phyloP scores from a whole-genome alignment of 2,113 vertebrate species.

The Athene cunicularia region DNA sequence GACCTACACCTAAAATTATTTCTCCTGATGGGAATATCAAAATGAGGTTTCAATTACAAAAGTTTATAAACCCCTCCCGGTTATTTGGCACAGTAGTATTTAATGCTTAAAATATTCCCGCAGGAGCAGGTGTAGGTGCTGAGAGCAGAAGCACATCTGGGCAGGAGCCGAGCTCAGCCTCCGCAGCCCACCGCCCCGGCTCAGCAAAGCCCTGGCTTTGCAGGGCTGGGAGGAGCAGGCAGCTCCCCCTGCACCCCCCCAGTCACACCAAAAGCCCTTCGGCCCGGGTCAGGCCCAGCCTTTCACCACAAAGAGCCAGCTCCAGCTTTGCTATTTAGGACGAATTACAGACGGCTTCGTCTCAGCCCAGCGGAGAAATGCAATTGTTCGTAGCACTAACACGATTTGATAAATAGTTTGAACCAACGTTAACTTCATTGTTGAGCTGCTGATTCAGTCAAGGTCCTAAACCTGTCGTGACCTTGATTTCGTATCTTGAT shows the following conservation, averaged over 20 bases:
- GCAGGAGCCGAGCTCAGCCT: background rate
- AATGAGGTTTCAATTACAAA: constrained; percentile 56
- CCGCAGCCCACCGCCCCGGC: background rate
- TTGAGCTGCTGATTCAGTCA: constrained; percentile 32
- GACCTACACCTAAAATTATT: constrained; percentile 74
- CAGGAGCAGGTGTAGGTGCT: background rate
- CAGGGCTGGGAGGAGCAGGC: background rate
- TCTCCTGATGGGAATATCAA: constrained; percentile 61
- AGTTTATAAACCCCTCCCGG: background rate
- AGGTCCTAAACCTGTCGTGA: background rate
- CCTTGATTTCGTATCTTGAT: constrained; percentile 7
- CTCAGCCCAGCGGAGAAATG: background rate
- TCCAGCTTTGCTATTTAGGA: background rate
- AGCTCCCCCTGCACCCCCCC: background rate
- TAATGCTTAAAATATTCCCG: background rate
- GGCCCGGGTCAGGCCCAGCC: background rate
- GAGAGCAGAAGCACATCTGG: background rate
- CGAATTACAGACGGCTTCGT: background rate
- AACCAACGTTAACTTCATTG: background rate
- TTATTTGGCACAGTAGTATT: constrained; percentile 1
- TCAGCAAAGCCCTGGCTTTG: background rate
- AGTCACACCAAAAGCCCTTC: fast-evolving
- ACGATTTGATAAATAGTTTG: background rate
- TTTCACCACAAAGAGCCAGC: background rate
- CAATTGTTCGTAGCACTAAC: background rate